Conservation (phyloP, 2,113 vertebrate species). For the Polyodon spathula region DNA sequence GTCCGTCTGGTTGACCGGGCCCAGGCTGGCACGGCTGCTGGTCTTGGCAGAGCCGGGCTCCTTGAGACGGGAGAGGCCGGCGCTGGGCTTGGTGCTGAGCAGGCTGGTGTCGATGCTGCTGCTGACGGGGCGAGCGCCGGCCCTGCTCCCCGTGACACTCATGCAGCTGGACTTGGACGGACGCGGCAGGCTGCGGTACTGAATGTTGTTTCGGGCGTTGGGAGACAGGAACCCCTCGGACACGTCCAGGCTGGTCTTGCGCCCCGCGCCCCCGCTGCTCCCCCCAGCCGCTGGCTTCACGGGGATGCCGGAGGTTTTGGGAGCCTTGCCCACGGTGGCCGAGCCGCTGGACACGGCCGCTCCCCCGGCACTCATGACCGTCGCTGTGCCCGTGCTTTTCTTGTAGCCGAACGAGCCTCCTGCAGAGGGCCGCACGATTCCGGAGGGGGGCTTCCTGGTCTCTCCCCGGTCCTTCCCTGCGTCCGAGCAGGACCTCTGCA, state of each 20-base stretch:
- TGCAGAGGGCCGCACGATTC: slow-evolving; percentile 71
- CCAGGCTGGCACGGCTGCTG: slow-evolving; percentile 41
- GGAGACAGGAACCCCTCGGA: slow-evolving; percentile 82
- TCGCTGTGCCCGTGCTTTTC: slow-evolving; percentile 70
- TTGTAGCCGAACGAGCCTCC: slow-evolving; percentile 87
- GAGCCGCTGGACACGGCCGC: slow-evolving; percentile 55
- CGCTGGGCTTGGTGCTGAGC: slow-evolving; percentile 62
- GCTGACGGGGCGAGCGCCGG: slow-evolving; percentile 64
- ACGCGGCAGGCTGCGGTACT: slow-evolving; percentile 88
- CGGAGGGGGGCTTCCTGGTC: slow-evolving; percentile 81
- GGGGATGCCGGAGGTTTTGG: slow-evolving; percentile 83
- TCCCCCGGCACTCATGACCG: slow-evolving; percentile 77
- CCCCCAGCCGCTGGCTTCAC: slow-evolving; percentile 65
- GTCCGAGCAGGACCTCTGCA: slow-evolving; percentile 87
- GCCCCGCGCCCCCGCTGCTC: slow-evolving; percentile 34
- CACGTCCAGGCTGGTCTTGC: slow-evolving; percentile 87
- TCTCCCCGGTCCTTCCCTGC: slow-evolving; percentile 79
- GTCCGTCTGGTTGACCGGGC: slow-evolving; percentile 88
- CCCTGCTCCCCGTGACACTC: slow-evolving; percentile 70
- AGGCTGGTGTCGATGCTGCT: slow-evolving; percentile 74
- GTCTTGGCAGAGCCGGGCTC: slow-evolving; percentile 51
- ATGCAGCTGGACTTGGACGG: slow-evolving; percentile 86
- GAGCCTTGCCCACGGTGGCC: slow-evolving; percentile 62
- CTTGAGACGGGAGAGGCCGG: slow-evolving; percentile 60
- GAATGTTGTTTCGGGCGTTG: slow-evolving; percentile 78